Percentiles rank a stretch among this genome's conserved stretches.
Conservation (phyloP, 2,888 invertebrate species). For the Lobophora halterata region DNA sequence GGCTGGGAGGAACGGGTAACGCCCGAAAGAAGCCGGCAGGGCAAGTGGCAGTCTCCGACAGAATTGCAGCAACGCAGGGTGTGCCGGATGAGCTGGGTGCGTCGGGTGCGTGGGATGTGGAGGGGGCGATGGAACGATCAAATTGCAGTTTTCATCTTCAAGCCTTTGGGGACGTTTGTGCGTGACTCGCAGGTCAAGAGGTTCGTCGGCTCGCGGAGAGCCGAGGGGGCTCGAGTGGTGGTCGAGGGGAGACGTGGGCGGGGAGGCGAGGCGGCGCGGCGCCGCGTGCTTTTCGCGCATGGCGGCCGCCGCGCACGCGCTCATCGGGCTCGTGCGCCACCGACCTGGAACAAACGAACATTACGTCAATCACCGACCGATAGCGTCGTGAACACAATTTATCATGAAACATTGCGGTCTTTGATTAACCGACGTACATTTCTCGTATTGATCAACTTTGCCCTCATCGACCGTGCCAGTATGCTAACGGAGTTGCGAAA, state of each 20-base stretch:
- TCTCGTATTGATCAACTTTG: slow-evolving; percentile 41
- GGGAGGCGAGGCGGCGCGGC: slow-evolving; percentile 90
- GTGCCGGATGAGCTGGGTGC: slow-evolving; percentile 83
- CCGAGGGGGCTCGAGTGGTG: slow-evolving; percentile 76
- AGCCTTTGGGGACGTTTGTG: slow-evolving; percentile 87
- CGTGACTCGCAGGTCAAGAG: slow-evolving; percentile 92
- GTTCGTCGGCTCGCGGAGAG: slow-evolving; percentile 84
- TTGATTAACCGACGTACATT: slow-evolving; percentile 5
- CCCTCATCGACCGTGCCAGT: slow-evolving; percentile 45
- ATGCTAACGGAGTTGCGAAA: slow-evolving; percentile 41
- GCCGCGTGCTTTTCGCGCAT: slow-evolving; percentile 95
- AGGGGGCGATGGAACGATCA: slow-evolving; percentile 83
- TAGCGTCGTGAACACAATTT: background rate
- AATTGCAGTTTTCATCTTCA: slow-evolving; percentile 93
- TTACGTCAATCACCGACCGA: slow-evolving; percentile 18
- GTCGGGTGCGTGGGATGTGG: slow-evolving; percentile 77
- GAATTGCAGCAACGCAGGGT: slow-evolving; percentile 71
- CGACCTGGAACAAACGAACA: slow-evolving; percentile 65
- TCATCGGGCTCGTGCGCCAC: slow-evolving; percentile 84
- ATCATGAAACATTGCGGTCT: background rate
- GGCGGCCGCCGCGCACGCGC: slow-evolving; percentile 86
- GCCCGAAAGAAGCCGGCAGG: slow-evolving; percentile 71
- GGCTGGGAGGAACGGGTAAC: slow-evolving; percentile 74
- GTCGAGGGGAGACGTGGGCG: slow-evolving; percentile 67
- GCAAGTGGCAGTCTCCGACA: slow-evolving; percentile 71